Conservation (phyloP, 1,140 invertebrate genomes). For the Tetramorium alpestre region DNA sequence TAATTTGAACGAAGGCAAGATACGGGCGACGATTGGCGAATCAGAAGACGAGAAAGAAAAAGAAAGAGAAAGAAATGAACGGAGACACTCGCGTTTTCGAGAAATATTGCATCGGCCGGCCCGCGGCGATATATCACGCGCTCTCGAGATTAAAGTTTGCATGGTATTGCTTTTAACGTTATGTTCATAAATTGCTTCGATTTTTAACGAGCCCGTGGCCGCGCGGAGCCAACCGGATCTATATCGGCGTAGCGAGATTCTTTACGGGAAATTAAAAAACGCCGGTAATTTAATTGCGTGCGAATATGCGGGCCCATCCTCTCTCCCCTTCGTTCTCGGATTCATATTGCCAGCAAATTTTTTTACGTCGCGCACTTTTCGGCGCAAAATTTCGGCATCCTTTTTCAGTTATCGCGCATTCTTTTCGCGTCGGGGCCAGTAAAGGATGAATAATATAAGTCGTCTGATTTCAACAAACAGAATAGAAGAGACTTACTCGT, state of each 20-base stretch:
- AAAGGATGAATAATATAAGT: not conserved
- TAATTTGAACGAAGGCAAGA: slow-evolving; percentile 38
- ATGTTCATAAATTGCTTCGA: slow-evolving; percentile 62
- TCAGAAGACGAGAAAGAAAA: not conserved
- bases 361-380: slow-evolving; percentile 30
- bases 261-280: slow-evolving; percentile 67
- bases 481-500: not conserved
- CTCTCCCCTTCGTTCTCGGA: not conserved
- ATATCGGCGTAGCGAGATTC: slow-evolving; percentile 59
- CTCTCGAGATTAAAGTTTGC: slow-evolving; percentile 62
- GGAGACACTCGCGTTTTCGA: slow-evolving; percentile 49
- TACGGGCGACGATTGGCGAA: not conserved
- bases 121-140: slow-evolving; percentile 58
- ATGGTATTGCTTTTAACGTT: slow-evolving; percentile 63
- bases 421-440: not conserved
- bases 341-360: slow-evolving; percentile 35
- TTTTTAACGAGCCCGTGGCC: slow-evolving; percentile 57
- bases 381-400: slow-evolving; percentile 6
- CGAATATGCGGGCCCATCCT: slow-evolving; percentile 44
- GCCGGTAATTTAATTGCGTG: slow-evolving; percentile 70
- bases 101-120: slow-evolving; percentile 57
- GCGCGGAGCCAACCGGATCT: slow-evolving; percentile 15
- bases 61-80: slow-evolving; percentile 11
- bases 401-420: not conserved
- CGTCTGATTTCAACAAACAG: not conserved